A percentile compares a stretch with the other conserved stretches of the same genome.
Evolutionary conservation across 2,888 invertebrate genomes (phyloP).

Genomic region (Synergus laeviventris): DNA sequence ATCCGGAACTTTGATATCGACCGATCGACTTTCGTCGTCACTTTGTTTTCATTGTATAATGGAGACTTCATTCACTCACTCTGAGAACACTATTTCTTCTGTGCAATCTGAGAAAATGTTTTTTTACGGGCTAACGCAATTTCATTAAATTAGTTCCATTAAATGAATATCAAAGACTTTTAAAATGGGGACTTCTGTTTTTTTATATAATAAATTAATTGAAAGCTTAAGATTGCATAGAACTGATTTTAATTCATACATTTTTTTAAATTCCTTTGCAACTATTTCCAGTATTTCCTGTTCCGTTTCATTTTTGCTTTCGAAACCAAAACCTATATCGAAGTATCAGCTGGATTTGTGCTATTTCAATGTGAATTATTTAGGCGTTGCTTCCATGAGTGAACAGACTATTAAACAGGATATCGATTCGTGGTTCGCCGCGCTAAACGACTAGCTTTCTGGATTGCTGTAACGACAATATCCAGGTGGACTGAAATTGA

Average conservation of each 20-base stretch:
- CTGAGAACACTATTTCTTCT: neutral
- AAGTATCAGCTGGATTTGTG: slow-evolving; percentile 29
- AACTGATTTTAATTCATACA: neutral
- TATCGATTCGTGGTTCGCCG: slow-evolving; percentile 66
- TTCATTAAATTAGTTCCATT: neutral
- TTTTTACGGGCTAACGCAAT: neutral
- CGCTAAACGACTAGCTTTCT: slow-evolving; percentile 58
- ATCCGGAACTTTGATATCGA: slow-evolving; percentile 40
- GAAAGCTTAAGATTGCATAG: too few relatives aligned
- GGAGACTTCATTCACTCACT: slow-evolving; percentile 19
- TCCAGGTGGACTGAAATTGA: slow-evolving; percentile 36
- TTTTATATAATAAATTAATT: too few relatives aligned
- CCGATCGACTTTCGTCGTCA: slow-evolving; percentile 20
- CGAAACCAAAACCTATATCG: slow-evolving; percentile 5
- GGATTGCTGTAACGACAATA: slow-evolving; percentile 48
- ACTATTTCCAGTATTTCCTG: neutral
- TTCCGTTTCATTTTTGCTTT: slow-evolving; percentile 26
- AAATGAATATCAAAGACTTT: neutral
- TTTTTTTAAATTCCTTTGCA: neutral
- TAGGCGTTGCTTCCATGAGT: slow-evolving; percentile 59
- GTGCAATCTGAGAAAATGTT: neutral
- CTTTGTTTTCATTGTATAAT: slow-evolving; percentile 39
- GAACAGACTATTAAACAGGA: slow-evolving; percentile 61
- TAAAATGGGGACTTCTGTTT: neutral
- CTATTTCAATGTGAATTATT: slow-evolving; percentile 58